Conservation (phyloP, 1,140 invertebrate genomes). For the Reticulitermes speratus region DNA sequence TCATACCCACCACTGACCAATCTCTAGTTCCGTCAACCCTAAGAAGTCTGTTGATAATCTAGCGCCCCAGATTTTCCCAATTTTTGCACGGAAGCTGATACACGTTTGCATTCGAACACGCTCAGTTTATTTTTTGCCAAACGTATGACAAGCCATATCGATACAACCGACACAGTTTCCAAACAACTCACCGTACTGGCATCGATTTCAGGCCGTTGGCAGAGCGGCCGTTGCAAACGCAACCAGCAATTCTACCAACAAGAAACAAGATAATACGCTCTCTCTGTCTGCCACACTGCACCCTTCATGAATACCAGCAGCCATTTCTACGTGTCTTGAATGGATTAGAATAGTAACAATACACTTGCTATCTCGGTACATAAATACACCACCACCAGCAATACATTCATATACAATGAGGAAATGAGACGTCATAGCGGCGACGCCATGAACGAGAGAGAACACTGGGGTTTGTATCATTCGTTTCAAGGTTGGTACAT, state of each 20-base stretch:
- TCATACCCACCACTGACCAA: too few relatives aligned
- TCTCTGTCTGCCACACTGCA: neutral
- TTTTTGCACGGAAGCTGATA: too few relatives aligned
- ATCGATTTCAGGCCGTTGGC: neutral
- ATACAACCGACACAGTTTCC: neutral
- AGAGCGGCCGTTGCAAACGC: neutral
- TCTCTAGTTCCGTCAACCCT: too few relatives aligned
- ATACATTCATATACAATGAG: constrained; percentile 16
- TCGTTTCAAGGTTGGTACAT: too few relatives aligned
- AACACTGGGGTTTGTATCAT: too few relatives aligned
- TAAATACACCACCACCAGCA: neutral
- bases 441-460: neutral
- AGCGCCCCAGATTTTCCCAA: too few relatives aligned
- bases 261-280: neutral
- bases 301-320: constrained; percentile 1
- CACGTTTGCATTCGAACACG: too few relatives aligned
- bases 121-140: neutral
- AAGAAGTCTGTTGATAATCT: too few relatives aligned
- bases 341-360: neutral
- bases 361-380: neutral
- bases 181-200: neutral
- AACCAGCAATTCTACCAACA: neutral
- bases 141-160: neutral
- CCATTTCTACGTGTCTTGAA: neutral
- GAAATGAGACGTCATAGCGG: neutral